Evolutionary conservation across 2,113 vertebrate genomes (phyloP).

Genomic region (Gobiocypris rarus): DNA sequence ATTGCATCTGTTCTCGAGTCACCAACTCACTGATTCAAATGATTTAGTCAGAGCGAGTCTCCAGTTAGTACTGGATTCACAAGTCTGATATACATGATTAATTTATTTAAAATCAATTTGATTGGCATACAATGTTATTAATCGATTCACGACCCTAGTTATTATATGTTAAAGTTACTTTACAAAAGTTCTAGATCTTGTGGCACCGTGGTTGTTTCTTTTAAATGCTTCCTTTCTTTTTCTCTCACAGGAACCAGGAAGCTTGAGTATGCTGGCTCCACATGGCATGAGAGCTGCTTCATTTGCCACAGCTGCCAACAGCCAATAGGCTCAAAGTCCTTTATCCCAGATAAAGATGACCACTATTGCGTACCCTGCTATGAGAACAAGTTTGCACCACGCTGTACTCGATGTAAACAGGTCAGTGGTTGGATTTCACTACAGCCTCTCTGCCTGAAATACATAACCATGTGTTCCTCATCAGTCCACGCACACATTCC

Average conservation of each 20-base stretch:
- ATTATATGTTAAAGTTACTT: background rate
- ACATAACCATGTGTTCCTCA: conserved; percentile 17
- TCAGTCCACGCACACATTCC: conserved; percentile 31
- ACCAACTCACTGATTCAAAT: too few relatives aligned
- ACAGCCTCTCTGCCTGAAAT: background rate
- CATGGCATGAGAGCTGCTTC: conserved; percentile 97
- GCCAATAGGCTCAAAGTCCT: conserved; percentile 96
- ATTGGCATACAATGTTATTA: too few relatives aligned
- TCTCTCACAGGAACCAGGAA: conserved; percentile 87
- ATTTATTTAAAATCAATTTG: too few relatives aligned
- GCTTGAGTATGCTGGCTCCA: conserved; percentile 93
- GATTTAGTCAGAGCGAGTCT: too few relatives aligned
- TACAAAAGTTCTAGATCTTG: background rate
- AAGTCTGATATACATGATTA: too few relatives aligned
- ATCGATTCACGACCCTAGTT: background rate
- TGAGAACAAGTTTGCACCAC: conserved; percentile 96
- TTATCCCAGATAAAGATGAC: conserved; percentile 95
- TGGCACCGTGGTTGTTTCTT: background rate
- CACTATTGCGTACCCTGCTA: conserved; percentile 98
- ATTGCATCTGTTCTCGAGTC: too few relatives aligned
- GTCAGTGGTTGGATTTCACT: conserved; percentile 64
- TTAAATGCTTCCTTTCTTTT: conserved; percentile 7
- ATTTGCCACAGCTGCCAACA: conserved; percentile 95
- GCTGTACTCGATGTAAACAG: conserved; percentile 97
- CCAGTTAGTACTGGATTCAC: too few relatives aligned